Base-by-base conservation (phyloP, 2,113 vertebrate species). In the Ceratotherium simum region DNA sequence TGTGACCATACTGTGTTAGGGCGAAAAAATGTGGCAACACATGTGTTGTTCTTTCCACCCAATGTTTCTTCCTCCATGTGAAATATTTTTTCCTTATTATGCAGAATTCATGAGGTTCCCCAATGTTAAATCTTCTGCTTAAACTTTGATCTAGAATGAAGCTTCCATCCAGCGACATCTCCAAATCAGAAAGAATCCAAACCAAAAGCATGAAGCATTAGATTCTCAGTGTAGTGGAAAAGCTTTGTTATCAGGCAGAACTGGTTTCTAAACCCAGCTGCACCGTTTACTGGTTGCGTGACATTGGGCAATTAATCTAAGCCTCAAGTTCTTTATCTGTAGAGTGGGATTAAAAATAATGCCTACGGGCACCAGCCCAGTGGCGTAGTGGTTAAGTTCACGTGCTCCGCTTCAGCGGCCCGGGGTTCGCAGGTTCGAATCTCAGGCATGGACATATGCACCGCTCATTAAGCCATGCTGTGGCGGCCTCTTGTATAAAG, bases 301-400 rank as follows among this genome's bases (percentile, higher is more conserved):
- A 21, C 0, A 0, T 6, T 0, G 1, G 31, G 3, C 18, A 3
- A 6, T 12, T 11, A 6, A 18, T 4, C 51, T 2, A 1, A 54
- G 17, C 36, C 48, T 46, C 25, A 0, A 2, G 9, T 33, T 95
- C 92, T 36, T 46, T 25, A 18, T 27, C 39, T 18, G 12, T 25
- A 23, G 60, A 64, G 23, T n/a, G 25, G 12, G 25, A 67, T 16
- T n/a, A 0, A 60, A n/a, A 36, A n/a, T n/a, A n/a, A n/a, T 54
- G 17, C 51, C 51, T 54, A 16, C 20, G 23, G 4, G 42, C 5
- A 5, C 42, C 42, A 42, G 42, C 42, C 42, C 42, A 42, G 42
- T 42, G 42, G 42, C 42, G 42, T 42, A 42, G 42, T 42, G 42
- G 42, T 42, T 42, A 42, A 42, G 42, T 42, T 42, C 42, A 42